Conservation (phyloP, 2,113 vertebrate species). For the Apus apus region DNA sequence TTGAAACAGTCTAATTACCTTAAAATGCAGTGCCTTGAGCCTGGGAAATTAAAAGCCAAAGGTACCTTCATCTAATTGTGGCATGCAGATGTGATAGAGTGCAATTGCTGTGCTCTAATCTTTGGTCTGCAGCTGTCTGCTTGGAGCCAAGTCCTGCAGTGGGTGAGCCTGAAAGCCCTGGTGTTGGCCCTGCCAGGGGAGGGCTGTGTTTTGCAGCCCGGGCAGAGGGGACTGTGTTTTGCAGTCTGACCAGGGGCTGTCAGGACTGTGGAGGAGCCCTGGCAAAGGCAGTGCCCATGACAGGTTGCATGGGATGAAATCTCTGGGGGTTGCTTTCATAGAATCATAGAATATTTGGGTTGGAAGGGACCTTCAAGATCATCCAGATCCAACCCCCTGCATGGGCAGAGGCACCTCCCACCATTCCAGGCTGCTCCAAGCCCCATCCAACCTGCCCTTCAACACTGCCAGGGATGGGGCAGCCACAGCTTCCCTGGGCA, state of each 20-base stretch:
- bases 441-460: no score
- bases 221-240: background rate
- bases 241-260: background rate
- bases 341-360: no score
- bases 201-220: background rate
- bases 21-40: background rate
- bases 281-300: background rate
- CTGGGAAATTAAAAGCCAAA: background rate
- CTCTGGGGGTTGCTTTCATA: no score
- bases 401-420: no score
- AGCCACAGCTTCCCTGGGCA: no score
- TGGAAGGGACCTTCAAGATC: no score
- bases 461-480: no score
- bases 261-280: background rate
- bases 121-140: background rate
- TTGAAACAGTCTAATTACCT: background rate
- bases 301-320: no score
- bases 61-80: background rate
- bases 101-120: background rate
- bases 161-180: background rate
- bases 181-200: background rate
- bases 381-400: no score
- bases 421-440: no score
- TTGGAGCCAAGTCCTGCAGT: background rate
- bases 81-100: accelerated